Evolutionary conservation across 2,888 invertebrate species (phyloP).

Genomic region (Plemyria rubiginata): DNA sequence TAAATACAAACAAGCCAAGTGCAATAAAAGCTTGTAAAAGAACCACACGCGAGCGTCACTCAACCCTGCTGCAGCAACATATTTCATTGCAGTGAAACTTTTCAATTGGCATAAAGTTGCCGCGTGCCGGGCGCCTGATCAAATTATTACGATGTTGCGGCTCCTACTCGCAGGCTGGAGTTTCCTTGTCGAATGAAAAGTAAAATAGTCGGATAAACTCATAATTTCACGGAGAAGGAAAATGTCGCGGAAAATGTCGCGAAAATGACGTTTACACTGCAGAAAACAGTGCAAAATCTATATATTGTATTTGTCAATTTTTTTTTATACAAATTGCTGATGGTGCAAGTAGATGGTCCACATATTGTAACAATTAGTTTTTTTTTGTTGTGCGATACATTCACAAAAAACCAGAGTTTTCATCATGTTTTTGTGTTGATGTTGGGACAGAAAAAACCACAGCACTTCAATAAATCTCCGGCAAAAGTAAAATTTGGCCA

Average conservation of each 20-base stretch:
- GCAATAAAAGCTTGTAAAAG: slow-evolving; percentile 18
- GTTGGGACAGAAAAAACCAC: too few relatives aligned
- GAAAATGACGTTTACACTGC: too few relatives aligned
- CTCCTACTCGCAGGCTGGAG: slow-evolving; percentile 48
- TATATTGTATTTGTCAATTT: too few relatives aligned
- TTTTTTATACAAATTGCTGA: too few relatives aligned
- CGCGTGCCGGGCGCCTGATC: slow-evolving; percentile 69
- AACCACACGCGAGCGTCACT: slow-evolving; percentile 59
- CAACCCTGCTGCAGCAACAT: slow-evolving; percentile 67
- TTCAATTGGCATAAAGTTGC: slow-evolving; percentile 48
- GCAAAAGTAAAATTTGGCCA: background rate
- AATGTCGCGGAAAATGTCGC: too few relatives aligned
- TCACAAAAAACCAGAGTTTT: too few relatives aligned
- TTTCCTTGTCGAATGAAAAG: background rate
- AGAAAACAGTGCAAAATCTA: too few relatives aligned
- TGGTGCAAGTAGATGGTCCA: too few relatives aligned
- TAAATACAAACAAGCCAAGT: slow-evolving; percentile 1
- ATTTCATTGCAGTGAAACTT: slow-evolving; percentile 72
- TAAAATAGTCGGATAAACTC: background rate
- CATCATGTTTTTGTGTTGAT: too few relatives aligned
- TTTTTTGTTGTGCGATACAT: too few relatives aligned
- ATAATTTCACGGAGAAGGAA: too few relatives aligned
- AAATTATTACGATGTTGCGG: slow-evolving; percentile 82
- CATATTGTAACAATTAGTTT: too few relatives aligned
- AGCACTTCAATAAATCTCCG: slow-evolving; percentile 1